These are phyloP conservation scores for Pseudopodoces humilis DNA, from an alignment of 2,113 vertebrate species.

Conservation along the genomic window DNA sequence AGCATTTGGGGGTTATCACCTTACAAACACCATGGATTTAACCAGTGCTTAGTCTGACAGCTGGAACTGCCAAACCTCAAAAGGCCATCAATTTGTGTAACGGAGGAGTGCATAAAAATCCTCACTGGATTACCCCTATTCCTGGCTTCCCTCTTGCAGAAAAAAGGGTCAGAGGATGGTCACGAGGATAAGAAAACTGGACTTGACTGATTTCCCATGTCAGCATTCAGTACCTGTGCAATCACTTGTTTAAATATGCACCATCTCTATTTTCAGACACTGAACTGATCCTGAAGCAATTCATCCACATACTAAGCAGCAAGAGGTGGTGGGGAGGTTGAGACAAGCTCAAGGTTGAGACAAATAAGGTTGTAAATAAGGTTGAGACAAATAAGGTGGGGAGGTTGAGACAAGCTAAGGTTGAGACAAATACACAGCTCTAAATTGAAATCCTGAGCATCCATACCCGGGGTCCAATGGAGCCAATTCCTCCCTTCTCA, in stretches of 20 bases:
- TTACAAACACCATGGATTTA: neutral
- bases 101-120: neutral
- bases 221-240: neutral
- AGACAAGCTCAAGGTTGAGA: neutral
- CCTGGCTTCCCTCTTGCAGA: neutral
- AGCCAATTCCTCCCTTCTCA: slow-evolving; percentile 76
- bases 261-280: neutral
- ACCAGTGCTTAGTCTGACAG: neutral
- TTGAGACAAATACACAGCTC: neutral
- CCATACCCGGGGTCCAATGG: slow-evolving; percentile 73
- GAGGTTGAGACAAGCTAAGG: neutral
- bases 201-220: neutral
- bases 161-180: neutral
- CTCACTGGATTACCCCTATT: neutral
- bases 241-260: neutral
- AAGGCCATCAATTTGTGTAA: neutral
- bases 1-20: neutral
- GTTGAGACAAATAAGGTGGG: too few species aligned
- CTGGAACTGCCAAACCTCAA: neutral
- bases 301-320: neutral
- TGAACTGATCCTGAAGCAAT: neutral
- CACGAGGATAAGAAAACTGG: neutral
- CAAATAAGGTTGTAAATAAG: too few species aligned
- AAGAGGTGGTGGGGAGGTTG: neutral
- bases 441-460: neutral